These are phyloP conservation scores for Myotis vivesi DNA, from an alignment of 2,797 vertebrate genomes.

Conservation along the genomic window DNA sequence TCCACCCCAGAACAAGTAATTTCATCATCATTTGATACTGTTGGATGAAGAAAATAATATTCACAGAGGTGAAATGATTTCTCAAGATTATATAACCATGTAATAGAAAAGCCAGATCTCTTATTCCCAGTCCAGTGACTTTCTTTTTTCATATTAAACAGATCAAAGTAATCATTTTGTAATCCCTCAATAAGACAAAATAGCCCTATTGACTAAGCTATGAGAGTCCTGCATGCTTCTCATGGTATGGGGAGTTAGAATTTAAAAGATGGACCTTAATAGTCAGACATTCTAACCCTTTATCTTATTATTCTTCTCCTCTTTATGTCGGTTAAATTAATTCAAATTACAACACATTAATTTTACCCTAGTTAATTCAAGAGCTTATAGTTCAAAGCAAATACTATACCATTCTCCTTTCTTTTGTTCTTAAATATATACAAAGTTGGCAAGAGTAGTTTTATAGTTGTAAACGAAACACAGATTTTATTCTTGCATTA, in stretches of 20 bases:
- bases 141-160: not conserved
- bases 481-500: not conserved
- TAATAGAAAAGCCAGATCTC: not conserved
- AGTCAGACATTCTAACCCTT: not conserved
- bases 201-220: not conserved
- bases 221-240: not conserved
- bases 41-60: not conserved
- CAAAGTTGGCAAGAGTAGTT: not conserved
- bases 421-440: not conserved
- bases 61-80: not conserved
- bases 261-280: not conserved
- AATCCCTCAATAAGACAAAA: slow-evolving; percentile 9
- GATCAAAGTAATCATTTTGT: not conserved
- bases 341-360: not conserved
- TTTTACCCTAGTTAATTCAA: not conserved
- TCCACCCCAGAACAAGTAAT: not conserved
- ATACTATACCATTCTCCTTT: not conserved
- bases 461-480: not conserved
- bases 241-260: not conserved
- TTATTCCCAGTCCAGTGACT: not conserved
- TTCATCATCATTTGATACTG: not conserved
- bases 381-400: not conserved
- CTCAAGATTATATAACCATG: not conserved
- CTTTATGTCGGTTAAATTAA: not conserved
- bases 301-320: not conserved